Evolutionary conservation across 2,797 vertebrate species (phyloP).

Genomic region (Phoxinus dragarum): DNA sequence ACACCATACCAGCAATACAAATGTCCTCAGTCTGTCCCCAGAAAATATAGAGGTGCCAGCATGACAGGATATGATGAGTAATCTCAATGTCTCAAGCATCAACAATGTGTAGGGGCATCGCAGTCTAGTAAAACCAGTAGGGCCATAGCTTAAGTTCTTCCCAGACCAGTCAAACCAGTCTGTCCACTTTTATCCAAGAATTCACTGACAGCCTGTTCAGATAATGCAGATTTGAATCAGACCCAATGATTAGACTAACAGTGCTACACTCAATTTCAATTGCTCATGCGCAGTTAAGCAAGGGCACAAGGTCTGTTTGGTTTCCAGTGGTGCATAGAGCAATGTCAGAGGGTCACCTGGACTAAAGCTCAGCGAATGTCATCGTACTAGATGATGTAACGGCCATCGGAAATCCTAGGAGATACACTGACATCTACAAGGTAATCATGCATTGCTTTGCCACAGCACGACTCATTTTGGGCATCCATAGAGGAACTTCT

Average conservation of each 20-base stretch:
- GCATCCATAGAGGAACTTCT: background rate
- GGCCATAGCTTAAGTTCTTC: background rate
- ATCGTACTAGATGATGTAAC: constrained; percentile 18
- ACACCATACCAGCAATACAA: constrained; percentile 14
- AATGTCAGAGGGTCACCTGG: constrained; percentile 72
- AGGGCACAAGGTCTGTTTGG: background rate
- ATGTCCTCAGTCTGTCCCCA: constrained; percentile 29
- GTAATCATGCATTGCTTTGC: constrained; percentile 8
- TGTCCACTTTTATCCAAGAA: constrained; percentile 1
- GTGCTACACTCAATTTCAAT: background rate
- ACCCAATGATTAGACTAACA: background rate
- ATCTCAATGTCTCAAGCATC: constrained; percentile 36
- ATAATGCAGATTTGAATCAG: background rate
- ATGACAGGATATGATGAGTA: constrained; percentile 27
- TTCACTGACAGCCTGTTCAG: background rate
- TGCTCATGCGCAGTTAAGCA: background rate
- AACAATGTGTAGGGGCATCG: constrained; percentile 45
- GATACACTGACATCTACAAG: background rate
- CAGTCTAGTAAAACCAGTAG: constrained; percentile 12
- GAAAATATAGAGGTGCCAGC: constrained; percentile 23
- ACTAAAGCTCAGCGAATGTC: constrained; percentile 1
- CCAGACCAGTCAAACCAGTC: constrained; percentile 27
- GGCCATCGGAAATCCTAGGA: background rate
- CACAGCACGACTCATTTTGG: background rate
- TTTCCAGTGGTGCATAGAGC: constrained; percentile 63